A percentile compares a stretch with the other conserved stretches of the same genome.
Evolutionary conservation across 1,140 invertebrate genomes (phyloP).

Genomic region (Trichonephila inaurata): DNA sequence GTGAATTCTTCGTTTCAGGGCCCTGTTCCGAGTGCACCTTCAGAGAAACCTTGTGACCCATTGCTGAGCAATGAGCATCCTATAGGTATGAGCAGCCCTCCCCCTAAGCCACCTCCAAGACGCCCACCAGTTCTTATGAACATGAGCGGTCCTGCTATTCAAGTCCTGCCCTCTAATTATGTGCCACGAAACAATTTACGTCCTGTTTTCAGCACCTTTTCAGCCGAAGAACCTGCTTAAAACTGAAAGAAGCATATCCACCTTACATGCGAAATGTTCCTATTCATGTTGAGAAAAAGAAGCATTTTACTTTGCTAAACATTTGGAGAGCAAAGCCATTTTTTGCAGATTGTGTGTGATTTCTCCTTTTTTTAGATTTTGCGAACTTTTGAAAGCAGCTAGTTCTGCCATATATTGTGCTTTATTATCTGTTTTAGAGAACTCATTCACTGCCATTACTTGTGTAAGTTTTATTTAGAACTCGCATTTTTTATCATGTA

Average conservation of each 20-base stretch:
- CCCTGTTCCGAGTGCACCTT: constrained; percentile 56
- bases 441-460: not conserved
- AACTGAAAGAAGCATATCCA: no score
- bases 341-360: no score
- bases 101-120: not conserved
- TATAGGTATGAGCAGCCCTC: constrained; percentile 21
- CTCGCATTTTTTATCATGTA: no score
- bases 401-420: not conserved
- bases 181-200: not conserved
- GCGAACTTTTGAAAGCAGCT: not conserved
- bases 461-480: not conserved
- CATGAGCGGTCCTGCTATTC: constrained; percentile 22
- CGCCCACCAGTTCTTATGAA: not conserved
- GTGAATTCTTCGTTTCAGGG: not conserved
- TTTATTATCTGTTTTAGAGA: not conserved
- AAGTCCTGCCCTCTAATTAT: constrained; percentile 34
- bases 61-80: constrained; percentile 61
- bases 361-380: not conserved
- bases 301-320: not conserved
- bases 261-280: not conserved
- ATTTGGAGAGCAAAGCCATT: not conserved
- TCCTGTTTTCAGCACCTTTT: constrained; percentile 47
- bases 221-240: constrained; percentile 48
- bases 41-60: constrained; percentile 42
- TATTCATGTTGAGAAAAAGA: not conserved